Conservation (phyloP, 2,888 invertebrate genomes). For the Antheraea yamamai region DNA sequence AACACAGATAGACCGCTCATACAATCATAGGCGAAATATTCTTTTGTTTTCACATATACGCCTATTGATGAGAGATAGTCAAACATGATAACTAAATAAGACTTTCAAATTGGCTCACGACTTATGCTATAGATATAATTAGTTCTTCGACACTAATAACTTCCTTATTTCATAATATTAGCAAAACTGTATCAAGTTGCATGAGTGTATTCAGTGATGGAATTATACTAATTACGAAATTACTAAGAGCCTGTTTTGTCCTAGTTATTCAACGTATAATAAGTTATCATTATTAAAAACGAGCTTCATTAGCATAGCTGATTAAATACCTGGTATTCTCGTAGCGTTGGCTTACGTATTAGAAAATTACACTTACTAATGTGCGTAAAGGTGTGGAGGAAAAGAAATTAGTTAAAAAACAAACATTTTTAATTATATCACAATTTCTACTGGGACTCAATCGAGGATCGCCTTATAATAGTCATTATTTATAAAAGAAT, state of each 20-base stretch:
- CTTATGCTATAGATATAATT: constrained; percentile 3
- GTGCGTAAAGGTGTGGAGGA: not conserved
- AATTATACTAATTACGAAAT: constrained; percentile 34
- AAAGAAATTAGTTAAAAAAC: constrained; percentile 36
- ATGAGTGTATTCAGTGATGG: constrained; percentile 26
- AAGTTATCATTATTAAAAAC: constrained; percentile 34
- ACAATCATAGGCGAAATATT: too few species aligned
- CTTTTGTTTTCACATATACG: not conserved
- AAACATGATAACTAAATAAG: not conserved
- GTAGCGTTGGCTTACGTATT: constrained; percentile 8
- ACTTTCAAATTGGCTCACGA: constrained; percentile 6
- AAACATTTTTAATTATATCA: constrained; percentile 80
- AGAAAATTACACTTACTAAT: not conserved
- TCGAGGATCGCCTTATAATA: constrained; percentile 50
- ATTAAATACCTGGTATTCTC: constrained; percentile 12
- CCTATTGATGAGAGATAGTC: not conserved
- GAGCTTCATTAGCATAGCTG: constrained; percentile 9
- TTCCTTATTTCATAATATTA: constrained; percentile 18
- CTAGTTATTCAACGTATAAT: constrained; percentile 38
- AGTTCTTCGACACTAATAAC: constrained; percentile 8
- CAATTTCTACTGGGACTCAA: constrained; percentile 74
- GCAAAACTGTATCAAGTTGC: constrained; percentile 30
- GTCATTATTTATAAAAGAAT: constrained; percentile 49
- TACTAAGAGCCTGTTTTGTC: constrained; percentile 22
- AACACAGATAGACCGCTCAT: too few species aligned